Conservation (phyloP, 2,113 vertebrate genomes). For the Channa maculata region DNA sequence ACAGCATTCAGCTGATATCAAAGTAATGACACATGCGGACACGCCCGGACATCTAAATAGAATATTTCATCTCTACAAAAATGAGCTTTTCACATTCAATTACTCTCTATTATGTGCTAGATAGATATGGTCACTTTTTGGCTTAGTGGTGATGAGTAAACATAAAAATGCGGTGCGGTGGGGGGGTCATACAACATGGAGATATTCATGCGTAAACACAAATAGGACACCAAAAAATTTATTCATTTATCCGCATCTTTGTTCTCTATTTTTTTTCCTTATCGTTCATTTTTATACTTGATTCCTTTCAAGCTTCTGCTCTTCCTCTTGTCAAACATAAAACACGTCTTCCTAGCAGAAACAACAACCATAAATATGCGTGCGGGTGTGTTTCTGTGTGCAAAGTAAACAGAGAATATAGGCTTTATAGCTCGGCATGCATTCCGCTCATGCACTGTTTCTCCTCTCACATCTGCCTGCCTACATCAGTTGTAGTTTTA, state of each 20-base stretch:
- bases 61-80: constrained; percentile 71
- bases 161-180: constrained; percentile 20
- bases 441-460: constrained; percentile 63
- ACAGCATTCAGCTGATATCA: constrained; percentile 76
- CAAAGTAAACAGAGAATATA: constrained; percentile 66
- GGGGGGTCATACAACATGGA: constrained; percentile 15
- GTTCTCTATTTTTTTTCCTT: constrained; percentile 14
- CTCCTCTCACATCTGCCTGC: constrained; percentile 59
- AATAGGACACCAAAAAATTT: constrained; percentile 20
- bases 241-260: constrained; percentile 37
- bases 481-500: constrained; percentile 58
- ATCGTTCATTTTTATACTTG: constrained; percentile 21
- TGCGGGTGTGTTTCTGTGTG: constrained; percentile 39
- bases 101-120: constrained; percentile 64
- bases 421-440: constrained; percentile 55
- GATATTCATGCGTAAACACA: constrained; percentile 30
- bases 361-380: constrained; percentile 65
- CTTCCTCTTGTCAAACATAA: constrained; percentile 64
- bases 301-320: constrained; percentile 43
- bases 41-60: constrained; percentile 71
- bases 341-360: constrained; percentile 51
- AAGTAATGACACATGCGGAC: constrained; percentile 77
- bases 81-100: constrained; percentile 79
- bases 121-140: constrained; percentile 63
- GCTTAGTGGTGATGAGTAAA: constrained; percentile 59